phyloP scores from a whole-genome alignment of 2,888 invertebrate genomes.

The Taphrorychus bicolor region DNA sequence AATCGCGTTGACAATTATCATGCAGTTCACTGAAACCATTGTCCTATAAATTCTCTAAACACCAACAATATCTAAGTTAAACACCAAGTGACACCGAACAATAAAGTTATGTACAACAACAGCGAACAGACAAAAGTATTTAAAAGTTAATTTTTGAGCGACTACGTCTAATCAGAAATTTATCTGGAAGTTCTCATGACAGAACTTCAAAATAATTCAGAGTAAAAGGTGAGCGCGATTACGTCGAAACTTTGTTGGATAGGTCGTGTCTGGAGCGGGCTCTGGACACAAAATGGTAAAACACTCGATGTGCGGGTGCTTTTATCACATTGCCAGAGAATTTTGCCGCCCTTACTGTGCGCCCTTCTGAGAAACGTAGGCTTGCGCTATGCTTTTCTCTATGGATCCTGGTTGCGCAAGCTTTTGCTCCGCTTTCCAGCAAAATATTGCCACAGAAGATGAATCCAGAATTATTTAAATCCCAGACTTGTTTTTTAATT shows the following conservation, averaged over 20 bases:
- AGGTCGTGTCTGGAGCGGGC: constrained; percentile 30
- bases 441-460: constrained; percentile 38
- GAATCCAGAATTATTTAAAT: constrained; percentile 34
- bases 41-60: constrained; percentile 21
- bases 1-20: constrained; percentile 14
- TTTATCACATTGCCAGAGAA: constrained; percentile 59
- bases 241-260: constrained; percentile 22
- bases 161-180: background rate
- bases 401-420: constrained; percentile 53
- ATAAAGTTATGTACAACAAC: constrained; percentile 7
- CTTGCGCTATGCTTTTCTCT: constrained; percentile 55
- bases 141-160: background rate
- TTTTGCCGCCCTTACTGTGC: constrained; percentile 56
- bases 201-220: background rate
- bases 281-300: constrained; percentile 34
- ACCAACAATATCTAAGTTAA: constrained; percentile 20
- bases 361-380: constrained; percentile 53
- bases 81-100: constrained; percentile 16
- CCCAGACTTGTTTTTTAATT: constrained; percentile 31
- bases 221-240: background rate
- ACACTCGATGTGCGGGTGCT: constrained; percentile 36
- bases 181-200: constrained; percentile 2
- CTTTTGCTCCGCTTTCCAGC: constrained; percentile 28
- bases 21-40: constrained; percentile 28
- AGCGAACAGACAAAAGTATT: background rate